Evolutionary conservation across 2,797 vertebrate genomes (phyloP).

Genomic region (Molothrus ater): DNA sequence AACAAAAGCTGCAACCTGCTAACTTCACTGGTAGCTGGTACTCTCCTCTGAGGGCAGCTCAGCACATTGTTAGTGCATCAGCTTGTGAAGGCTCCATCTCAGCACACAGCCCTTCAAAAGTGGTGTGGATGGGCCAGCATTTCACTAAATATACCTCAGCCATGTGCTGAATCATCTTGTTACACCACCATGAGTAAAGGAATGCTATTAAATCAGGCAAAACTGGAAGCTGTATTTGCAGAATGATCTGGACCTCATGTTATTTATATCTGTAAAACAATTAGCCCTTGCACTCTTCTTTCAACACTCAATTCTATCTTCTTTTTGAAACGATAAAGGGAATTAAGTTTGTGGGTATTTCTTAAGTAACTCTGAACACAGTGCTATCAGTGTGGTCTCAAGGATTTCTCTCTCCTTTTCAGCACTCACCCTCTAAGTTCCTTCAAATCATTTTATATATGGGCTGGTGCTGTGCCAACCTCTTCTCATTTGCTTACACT

Average conservation of each 20-base stretch:
- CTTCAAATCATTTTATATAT: not conserved
- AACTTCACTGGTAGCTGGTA: not conserved
- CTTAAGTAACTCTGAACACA: not conserved
- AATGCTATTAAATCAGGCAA: not conserved
- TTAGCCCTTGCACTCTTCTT: constrained; percentile 19
- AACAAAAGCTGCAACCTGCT: not conserved
- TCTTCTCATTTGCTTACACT: not conserved
- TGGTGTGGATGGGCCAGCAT: not conserved
- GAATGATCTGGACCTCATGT: not conserved
- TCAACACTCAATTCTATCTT: not conserved
- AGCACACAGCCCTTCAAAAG: not conserved
- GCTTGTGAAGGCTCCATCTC: not conserved
- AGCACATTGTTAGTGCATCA: not conserved
- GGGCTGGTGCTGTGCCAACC: not conserved
- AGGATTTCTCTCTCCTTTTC: not conserved
- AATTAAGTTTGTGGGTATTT: not conserved
- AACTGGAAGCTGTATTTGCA: not conserved
- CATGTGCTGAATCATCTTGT: not conserved
- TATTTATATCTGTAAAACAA: not conserved
- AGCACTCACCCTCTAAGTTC: not conserved
- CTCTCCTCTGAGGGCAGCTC: not conserved
- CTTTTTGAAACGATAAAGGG: not conserved
- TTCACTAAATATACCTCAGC: not conserved
- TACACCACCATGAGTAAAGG: not conserved
- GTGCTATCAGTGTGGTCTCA: not conserved